Evolutionary conservation across 2,797 vertebrate species (phyloP).

Genomic region (Poliocrania exsul): DNA sequence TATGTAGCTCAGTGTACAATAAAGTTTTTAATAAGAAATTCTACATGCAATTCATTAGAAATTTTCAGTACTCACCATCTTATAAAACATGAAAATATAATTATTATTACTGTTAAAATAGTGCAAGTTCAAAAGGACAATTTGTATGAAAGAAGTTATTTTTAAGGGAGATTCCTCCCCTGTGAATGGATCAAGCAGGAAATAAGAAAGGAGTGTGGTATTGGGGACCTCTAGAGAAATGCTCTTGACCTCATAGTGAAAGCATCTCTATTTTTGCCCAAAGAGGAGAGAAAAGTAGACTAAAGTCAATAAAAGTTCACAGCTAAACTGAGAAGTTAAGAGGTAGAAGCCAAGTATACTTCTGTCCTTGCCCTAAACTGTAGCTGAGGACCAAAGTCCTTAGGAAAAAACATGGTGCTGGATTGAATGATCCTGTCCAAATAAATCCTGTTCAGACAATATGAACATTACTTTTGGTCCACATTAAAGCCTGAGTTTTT

Average conservation of each 20-base stretch:
- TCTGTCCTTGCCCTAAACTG: neutral
- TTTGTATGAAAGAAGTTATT: neutral
- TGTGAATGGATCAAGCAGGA: neutral
- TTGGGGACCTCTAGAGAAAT: neutral
- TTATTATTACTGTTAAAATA: neutral
- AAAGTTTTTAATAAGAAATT: neutral
- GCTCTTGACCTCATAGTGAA: neutral
- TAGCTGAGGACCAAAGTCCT: neutral
- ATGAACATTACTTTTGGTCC: neutral
- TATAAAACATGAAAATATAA: neutral
- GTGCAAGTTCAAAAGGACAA: neutral
- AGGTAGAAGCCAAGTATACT: neutral
- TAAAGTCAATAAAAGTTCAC: neutral
- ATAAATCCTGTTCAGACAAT: neutral
- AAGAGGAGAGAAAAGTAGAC: neutral
- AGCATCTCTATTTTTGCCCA: neutral
- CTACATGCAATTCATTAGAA: neutral
- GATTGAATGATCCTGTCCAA: neutral
- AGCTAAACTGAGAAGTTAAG: neutral
- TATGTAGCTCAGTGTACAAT: neutral
- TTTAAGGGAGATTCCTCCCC: neutral
- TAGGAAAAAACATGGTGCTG: neutral
- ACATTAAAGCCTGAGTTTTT: neutral
- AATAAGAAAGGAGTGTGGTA: neutral
- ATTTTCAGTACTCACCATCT: neutral